Evolutionary conservation across 2,888 invertebrate species (phyloP).

Genomic region (Leucophenga maculata): DNA sequence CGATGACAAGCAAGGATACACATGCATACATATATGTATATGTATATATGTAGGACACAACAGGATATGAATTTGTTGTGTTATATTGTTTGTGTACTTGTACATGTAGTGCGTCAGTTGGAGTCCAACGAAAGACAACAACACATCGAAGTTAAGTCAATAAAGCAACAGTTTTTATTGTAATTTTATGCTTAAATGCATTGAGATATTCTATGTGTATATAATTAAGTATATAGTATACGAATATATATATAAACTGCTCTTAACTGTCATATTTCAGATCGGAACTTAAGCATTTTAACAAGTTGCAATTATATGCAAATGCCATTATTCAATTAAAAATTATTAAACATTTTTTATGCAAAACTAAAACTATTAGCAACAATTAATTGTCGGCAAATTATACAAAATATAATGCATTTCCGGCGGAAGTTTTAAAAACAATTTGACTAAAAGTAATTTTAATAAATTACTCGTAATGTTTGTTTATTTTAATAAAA

Average conservation of each 20-base stretch:
- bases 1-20: not conserved
- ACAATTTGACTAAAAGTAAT: no score
- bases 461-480: no score
- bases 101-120: not conserved
- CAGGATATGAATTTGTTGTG: not conserved
- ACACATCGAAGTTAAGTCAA: constrained; percentile 28
- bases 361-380: not conserved
- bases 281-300: no score
- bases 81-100: no score
- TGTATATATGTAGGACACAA: not conserved
- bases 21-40: not conserved
- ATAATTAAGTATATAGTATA: constrained; percentile 10
- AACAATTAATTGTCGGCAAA: not conserved
- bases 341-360: no score
- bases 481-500: no score
- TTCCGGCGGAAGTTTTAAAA: not conserved
- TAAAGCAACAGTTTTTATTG: constrained; percentile 56
- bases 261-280: no score
- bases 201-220: constrained; percentile 41
- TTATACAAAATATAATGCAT: not conserved
- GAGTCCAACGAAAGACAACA: not conserved
- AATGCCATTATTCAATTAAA: constrained; percentile 23
- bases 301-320: constrained; percentile 35
- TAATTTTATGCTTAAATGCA: constrained; percentile 59
- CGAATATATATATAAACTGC: constrained; percentile 29